A percentile compares a stretch with the other conserved stretches of the same genome.
phyloP scores from a whole-genome alignment of 2,797 vertebrate species.

The Diplodus puntazzo region DNA sequence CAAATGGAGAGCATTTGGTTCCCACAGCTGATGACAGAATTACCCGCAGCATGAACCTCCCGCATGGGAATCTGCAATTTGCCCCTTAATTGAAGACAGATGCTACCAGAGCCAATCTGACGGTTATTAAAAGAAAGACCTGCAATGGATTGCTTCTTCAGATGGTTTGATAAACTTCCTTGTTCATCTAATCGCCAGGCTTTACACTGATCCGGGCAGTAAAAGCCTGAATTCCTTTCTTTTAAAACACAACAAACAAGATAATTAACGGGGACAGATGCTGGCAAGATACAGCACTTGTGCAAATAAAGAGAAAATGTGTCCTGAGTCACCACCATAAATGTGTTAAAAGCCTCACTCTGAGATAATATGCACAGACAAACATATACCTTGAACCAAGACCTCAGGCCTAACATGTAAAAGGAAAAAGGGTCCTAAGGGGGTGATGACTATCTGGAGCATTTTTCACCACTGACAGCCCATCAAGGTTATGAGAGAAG shows the following conservation, averaged over 20 bases:
- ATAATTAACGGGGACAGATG: conserved; percentile 47
- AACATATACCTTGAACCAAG: conserved; percentile 34
- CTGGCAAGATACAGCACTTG: conserved; percentile 31
- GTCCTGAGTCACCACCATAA: conserved; percentile 29
- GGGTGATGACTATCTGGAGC: conserved; percentile 35
- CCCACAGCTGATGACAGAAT: conserved; percentile 84
- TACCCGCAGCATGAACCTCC: conserved; percentile 80
- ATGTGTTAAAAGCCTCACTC: conserved; percentile 44
- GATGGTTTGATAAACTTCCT: conserved; percentile 67
- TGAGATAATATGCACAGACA: conserved; percentile 25
- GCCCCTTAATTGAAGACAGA: conserved; percentile 82
- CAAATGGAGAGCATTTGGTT: conserved; percentile 83
- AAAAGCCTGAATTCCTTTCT: conserved; percentile 53
- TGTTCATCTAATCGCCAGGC: conserved; percentile 65
- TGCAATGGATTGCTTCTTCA: conserved; percentile 68
- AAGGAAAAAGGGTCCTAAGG: conserved; percentile 25
- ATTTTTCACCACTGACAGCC: conserved; percentile 43
- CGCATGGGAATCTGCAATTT: conserved; percentile 71
- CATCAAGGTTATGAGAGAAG: conserved; percentile 55
- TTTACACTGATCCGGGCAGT: conserved; percentile 55
- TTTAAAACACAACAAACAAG: conserved; percentile 67
- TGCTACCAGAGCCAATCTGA: conserved; percentile 70
- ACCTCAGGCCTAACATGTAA: conserved; percentile 17
- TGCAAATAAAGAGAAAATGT: conserved; percentile 48
- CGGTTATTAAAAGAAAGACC: conserved; percentile 71